Evolutionary conservation across 2,113 vertebrate species (phyloP).

Genomic region (Rhagologus leucostigma): DNA sequence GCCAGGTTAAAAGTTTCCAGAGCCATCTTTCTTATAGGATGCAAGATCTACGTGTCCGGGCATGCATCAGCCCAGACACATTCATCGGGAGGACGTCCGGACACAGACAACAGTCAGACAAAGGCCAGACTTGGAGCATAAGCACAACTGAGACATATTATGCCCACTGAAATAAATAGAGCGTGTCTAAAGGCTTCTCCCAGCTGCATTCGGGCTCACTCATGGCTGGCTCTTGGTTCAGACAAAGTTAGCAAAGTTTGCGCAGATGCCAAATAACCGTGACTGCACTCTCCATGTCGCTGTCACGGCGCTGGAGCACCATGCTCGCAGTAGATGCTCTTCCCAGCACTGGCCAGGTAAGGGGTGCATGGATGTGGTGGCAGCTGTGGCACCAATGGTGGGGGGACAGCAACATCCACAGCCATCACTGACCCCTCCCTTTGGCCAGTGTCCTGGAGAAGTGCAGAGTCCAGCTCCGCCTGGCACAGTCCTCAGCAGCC

Average conservation of each 20-base stretch:
- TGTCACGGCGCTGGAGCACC: background rate
- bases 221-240: background rate
- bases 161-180: background rate
- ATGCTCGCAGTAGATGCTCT: rapidly evolving
- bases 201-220: background rate
- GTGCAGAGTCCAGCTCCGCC: background rate
- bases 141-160: background rate
- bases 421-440: background rate
- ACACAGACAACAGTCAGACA: background rate
- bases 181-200: background rate
- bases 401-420: background rate
- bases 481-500: background rate
- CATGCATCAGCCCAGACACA: background rate
- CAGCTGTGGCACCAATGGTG: background rate
- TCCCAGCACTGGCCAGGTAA: background rate
- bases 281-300: rapidly evolving
- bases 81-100: rapidly evolving
- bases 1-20: background rate
- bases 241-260: background rate
- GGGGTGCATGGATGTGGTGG: too few species aligned
- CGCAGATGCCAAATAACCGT: background rate
- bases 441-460: background rate
- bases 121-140: background rate
- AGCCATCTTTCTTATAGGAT: background rate
- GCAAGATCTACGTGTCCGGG: background rate